Conservation (phyloP, 2,113 vertebrate species). For the Willisornis vidua region DNA sequence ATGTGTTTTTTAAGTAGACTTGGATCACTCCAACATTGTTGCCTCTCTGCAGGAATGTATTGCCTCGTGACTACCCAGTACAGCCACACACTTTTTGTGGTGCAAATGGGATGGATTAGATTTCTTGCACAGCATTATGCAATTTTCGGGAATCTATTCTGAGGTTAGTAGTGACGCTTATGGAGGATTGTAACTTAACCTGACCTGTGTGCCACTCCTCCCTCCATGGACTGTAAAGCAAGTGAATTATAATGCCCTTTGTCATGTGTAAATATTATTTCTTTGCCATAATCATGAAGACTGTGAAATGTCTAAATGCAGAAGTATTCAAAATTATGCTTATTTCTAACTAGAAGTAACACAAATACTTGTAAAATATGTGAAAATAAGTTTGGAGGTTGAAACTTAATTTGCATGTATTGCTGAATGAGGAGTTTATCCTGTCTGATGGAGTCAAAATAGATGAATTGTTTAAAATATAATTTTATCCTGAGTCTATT, state of each 20-base stretch:
- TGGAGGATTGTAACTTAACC: not conserved
- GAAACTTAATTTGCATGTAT: not conserved
- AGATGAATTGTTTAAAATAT: not conserved
- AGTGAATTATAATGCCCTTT: not conserved
- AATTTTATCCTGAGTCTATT: not conserved
- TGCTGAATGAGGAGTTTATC: not conserved
- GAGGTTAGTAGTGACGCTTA: not conserved
- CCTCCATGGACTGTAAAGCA: not conserved
- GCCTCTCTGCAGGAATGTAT: not conserved
- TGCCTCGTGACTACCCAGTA: not conserved
- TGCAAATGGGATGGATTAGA: not conserved
- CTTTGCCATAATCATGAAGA: not conserved
- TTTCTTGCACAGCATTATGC: not conserved
- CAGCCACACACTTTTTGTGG: not conserved
- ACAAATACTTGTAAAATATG: not conserved
- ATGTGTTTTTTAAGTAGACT: not conserved
- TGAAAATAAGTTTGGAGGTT: not conserved
- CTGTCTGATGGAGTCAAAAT: not conserved
- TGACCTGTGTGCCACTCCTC: not conserved
- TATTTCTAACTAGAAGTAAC: not conserved
- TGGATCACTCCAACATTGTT: not conserved
- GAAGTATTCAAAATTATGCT: not conserved
- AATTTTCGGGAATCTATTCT: not conserved
- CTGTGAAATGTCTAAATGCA: not conserved
- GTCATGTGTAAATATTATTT: not conserved